Base-by-base conservation (phyloP, 2,797 vertebrate genomes). In the Eurystomus glaucurus region DNA sequence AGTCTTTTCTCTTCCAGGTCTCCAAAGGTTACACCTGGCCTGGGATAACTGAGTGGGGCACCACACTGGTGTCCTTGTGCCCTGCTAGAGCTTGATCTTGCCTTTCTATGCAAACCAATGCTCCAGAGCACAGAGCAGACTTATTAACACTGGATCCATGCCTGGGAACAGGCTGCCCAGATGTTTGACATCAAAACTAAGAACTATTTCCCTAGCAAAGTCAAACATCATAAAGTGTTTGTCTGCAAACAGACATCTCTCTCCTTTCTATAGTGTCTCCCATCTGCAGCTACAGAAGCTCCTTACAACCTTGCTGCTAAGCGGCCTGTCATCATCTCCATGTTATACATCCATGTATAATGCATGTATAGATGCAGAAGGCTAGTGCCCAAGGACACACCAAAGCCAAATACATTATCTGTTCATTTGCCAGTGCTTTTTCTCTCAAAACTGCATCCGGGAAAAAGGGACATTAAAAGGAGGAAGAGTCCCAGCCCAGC, bases 151-250 rank as follows among this genome's bases (percentile, higher is more conserved):
- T 26, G 14, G 3, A 16, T 33, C 35, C 4, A 1, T 20, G 10
- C 16, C 64, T 80, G 19, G 48, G 16, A 91, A 43, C 17, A 58
- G 43, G 18, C 9, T 31, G 6, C 16, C 68, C 0, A 0, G 46
- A 81, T 7, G 17, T 68, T 19, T 71, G 62, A 88, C 57, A 58
- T 20, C 57, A 41, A 48, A 88, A 71, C 26, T 52, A 52, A n/a
- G 31, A 57, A 14, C 17, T 33, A 33, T 4, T 6, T 61, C 39
- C 45, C 79, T 39, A 77, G 22, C 25, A 78, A 70, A 93, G 16
- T 5, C 13, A 10, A 89, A 55, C 3, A 57, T 13, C 15, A 33
- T 2, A 16, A 5, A 68, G 20, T 10, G 8, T 28, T 43, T 70
- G 21, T n/a, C 16, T 45, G 33, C 8, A 29, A 33, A 55, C 28